Base-by-base conservation (phyloP, 2,888 invertebrate species). In the Teinopalpus imperialis region DNA sequence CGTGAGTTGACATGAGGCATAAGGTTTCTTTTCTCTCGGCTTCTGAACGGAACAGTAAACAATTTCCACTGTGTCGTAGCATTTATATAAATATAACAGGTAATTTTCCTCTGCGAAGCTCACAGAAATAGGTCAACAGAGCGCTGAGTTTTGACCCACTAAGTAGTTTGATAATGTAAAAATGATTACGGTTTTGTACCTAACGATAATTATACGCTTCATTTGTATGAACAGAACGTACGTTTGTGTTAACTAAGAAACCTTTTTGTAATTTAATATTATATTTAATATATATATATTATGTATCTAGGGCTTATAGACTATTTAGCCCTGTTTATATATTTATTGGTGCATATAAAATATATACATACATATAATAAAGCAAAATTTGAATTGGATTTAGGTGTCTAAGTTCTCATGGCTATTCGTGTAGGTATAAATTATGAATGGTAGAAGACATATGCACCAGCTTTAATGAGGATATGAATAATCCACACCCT, bases 181-280 rank as follows among this genome's bases (percentile, higher is more conserved):
- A 40, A 45, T 39, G 32, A 39, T 44, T 37, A 39, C 26, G 30
- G 37, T 44, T 27, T 20, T 26, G 14, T 37, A 26, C 9, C 27
- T 23, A 29, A 32, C 31, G 24, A 44, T 27, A 39, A 34, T 45
- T 45, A 27, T 40, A 34, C n/a, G 14, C 12, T 37, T 37, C 8
- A 26, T 39, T 32, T 10, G 18, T 26, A 34, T 34, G 26, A 18
- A 32, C 8, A 43, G 44, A 54, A 44, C 50, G 52, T 34, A 48
- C 39, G 42, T 53, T 57, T 52, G 46, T 53, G 35, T n/a, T n/a
- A 47, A 57, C 42, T 43, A 35, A 31, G 2, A 16, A 26, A 13
- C 21, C 9, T 9, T 21, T 10, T 1, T 27, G 1, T 3, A n/a
- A n/a, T n/a, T n/a, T n/a, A n/a, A n/a, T n/a, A n/a, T n/a, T n/a